Base-by-base conservation (phyloP, 2,888 invertebrate genomes). In the Axea sp. region DNA sequence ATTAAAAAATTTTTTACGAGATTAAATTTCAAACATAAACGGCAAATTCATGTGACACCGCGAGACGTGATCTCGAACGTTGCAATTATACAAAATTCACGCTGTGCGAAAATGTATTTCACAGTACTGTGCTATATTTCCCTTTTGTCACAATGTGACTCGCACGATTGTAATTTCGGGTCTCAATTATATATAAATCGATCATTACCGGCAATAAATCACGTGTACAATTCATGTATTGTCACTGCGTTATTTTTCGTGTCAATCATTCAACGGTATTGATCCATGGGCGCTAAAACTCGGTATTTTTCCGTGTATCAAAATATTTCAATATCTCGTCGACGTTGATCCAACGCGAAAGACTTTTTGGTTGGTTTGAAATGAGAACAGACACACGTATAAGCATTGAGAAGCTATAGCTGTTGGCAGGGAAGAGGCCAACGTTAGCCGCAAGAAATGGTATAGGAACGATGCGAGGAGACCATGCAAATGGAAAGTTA, bases 401-500 rank as follows among this genome's bases (percentile, higher is more conserved):
- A 62, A 51, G 74, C 33, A 45, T 57, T 19, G 51, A 57, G 30
- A 55, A 62, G 60, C 41, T 53, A 41, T 49, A 60, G 37, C 49
- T 60, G 51, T 69, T 43, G 41, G 59, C 59, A 39, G 33, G 65
- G 53, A 69, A 60, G 60, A 67, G 68, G 35, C 53, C 47, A 65
- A 65, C 31, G 73, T 67, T 68, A 65, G 72, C 60, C 49, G 47
- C 51, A 67, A 64, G 72, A 71, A 73, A 77, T 73, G 60, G 75
- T 59, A 49, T 53, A 45, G 69, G 73, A 47, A 71, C 55, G 76
- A 75, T 45, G 69, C 55, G 45, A 57, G 69, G 78, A 75, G 76
- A 75, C 77, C 75, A 86, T 83, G 85, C 83, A 85, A 86, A 86
- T 86, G 83, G 83, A 84, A 85, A 85, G 86, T 86, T 86, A 84